Evolutionary conservation across 2,888 invertebrate species (phyloP).

Genomic region (Lasioglossum morio): DNA sequence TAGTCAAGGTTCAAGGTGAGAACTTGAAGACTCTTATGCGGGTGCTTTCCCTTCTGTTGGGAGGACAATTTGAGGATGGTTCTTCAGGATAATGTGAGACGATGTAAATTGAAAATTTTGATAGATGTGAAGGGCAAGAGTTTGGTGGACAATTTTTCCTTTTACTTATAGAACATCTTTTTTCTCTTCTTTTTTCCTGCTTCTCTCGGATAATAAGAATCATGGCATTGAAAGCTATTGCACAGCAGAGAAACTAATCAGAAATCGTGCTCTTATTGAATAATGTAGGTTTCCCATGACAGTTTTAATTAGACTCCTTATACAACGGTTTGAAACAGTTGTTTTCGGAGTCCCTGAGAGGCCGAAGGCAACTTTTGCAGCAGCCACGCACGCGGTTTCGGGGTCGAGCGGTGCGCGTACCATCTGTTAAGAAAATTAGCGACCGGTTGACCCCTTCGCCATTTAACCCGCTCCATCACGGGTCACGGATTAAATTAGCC

Average conservation of each 20-base stretch:
- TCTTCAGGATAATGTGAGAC: neutral
- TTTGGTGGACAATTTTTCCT: neutral
- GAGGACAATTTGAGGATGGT: too few species aligned
- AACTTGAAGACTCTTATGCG: too few species aligned
- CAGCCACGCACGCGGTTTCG: neutral
- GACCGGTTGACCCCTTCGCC: conserved; percentile 17
- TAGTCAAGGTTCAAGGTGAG: too few species aligned
- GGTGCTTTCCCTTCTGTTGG: too few species aligned
- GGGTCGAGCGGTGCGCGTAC: conserved; percentile 21
- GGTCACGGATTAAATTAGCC: conserved; percentile 17
- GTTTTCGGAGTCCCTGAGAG: neutral
- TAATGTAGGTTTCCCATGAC: neutral
- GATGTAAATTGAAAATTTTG: neutral
- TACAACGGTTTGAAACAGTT: neutral
- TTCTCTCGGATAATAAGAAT: neutral
- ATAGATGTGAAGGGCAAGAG: neutral
- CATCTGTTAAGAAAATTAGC: conserved; percentile 36
- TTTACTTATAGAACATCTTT: too few species aligned
- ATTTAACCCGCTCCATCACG: conserved; percentile 14
- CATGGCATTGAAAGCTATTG: neutral
- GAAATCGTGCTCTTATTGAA: neutral
- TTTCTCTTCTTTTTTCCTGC: neutral
- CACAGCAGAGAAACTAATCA: neutral
- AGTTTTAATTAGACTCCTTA: neutral
- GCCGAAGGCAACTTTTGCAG: neutral